phyloP scores from a whole-genome alignment of 2,113 vertebrate genomes.

The Atherinomorus stipes region DNA sequence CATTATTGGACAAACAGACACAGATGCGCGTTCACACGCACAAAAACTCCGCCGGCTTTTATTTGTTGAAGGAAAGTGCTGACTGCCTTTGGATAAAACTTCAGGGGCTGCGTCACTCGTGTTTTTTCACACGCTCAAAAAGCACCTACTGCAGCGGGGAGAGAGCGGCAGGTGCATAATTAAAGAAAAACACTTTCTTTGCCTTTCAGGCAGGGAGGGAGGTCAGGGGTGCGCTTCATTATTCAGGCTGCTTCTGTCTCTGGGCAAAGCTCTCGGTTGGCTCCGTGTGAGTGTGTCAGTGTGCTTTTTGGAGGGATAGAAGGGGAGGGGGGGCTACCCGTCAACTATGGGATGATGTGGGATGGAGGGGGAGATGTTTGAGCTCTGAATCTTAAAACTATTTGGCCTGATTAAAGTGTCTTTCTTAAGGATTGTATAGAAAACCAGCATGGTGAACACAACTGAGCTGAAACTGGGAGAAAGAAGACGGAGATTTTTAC shows the following conservation, averaged over 20 bases:
- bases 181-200: constrained; percentile 73
- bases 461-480: too few species aligned
- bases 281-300: constrained; percentile 4
- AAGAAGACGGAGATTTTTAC: too few species aligned
- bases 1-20: constrained; percentile 20
- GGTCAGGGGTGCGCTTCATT: constrained; percentile 54
- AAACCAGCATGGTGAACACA: too few species aligned
- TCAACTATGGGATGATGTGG: not conserved
- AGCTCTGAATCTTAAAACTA: constrained; percentile 4
- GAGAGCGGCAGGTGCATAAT: constrained; percentile 74
- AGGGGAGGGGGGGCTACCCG: not conserved
- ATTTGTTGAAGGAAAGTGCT: constrained; percentile 38
- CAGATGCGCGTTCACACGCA: constrained; percentile 41
- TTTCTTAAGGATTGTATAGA: too few species aligned
- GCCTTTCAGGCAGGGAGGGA: constrained; percentile 38
- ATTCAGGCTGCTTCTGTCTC: constrained; percentile 53
- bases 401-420: too few species aligned
- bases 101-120: constrained; percentile 5
- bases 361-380: constrained; percentile 33
- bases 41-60: not conserved
- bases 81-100: constrained; percentile 15
- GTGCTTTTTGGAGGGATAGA: not conserved
- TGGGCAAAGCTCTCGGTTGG: constrained; percentile 20
- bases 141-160: constrained; percentile 16
- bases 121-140: constrained; percentile 39